These are phyloP conservation scores for Pollenia angustigena DNA, from an alignment of 2,888 invertebrate genomes.

Conservation along the genomic window DNA sequence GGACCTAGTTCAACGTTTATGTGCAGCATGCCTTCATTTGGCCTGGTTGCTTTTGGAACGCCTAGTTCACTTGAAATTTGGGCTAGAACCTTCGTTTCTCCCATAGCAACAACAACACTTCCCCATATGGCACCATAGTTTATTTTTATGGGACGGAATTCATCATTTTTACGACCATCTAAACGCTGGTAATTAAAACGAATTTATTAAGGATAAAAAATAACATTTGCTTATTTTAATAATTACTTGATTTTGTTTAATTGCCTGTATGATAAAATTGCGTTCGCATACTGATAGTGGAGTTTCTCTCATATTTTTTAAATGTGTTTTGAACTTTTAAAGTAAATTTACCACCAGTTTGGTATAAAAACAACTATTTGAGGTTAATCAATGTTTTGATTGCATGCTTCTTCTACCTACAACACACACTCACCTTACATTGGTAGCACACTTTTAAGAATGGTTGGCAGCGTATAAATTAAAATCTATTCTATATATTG, in stretches of 20 bases:
- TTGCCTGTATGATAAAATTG: constrained; percentile 87
- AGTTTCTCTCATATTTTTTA: constrained; percentile 86
- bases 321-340: constrained; percentile 72
- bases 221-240: neutral
- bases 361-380: neutral
- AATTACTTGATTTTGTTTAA: constrained; percentile 87
- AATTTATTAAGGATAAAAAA: neutral
- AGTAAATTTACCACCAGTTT: neutral
- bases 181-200: constrained; percentile 86
- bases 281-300: constrained; percentile 89
- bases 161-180: constrained; percentile 91
- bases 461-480: constrained; percentile 1
- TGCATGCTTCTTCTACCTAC: constrained; percentile 39
- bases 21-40: constrained; percentile 94
- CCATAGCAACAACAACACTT: constrained; percentile 90
- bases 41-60: constrained; percentile 92
- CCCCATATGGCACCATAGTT: constrained; percentile 94
- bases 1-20: constrained; percentile 95
- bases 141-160: constrained; percentile 89
- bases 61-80: constrained; percentile 95
- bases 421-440: neutral
- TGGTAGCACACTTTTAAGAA: neutral
- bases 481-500: neutral
- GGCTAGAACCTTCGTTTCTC: constrained; percentile 93
- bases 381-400: constrained; percentile 60